Evolutionary conservation across 2,888 invertebrate genomes (phyloP).

Genomic region (Eupithecia insigniata): DNA sequence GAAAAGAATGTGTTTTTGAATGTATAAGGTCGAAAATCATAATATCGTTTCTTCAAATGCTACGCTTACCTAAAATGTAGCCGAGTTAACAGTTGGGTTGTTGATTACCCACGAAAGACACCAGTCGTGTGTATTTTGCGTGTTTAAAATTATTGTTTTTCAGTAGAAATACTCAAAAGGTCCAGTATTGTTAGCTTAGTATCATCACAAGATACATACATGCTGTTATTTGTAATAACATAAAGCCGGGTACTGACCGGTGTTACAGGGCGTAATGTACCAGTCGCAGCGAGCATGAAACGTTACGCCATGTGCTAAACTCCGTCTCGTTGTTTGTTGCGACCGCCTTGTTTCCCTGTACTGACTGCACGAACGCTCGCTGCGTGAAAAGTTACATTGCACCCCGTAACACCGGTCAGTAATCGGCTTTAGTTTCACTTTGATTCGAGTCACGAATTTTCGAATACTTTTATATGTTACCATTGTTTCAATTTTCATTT

Average conservation of each 20-base stretch:
- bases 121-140: background rate
- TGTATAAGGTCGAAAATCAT: background rate
- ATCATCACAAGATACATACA: background rate
- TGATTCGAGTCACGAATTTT: background rate
- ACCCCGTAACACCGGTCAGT: no score
- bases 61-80: background rate
- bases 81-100: background rate
- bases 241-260: no score
- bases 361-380: no score
- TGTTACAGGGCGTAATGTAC: no score
- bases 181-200: background rate
- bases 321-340: no score
- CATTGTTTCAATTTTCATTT: background rate
- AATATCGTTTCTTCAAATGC: background rate
- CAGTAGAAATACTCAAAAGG: background rate
- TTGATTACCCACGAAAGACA: background rate
- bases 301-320: no score
- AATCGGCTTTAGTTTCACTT: no score
- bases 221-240: background rate
- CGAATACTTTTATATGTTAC: background rate
- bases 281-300: no score
- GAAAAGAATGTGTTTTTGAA: background rate
- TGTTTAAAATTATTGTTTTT: background rate
- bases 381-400: no score
- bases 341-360: no score